Evolutionary conservation across 2,797 vertebrate genomes (phyloP).

Genomic region (Poeciliopsis presidionis): DNA sequence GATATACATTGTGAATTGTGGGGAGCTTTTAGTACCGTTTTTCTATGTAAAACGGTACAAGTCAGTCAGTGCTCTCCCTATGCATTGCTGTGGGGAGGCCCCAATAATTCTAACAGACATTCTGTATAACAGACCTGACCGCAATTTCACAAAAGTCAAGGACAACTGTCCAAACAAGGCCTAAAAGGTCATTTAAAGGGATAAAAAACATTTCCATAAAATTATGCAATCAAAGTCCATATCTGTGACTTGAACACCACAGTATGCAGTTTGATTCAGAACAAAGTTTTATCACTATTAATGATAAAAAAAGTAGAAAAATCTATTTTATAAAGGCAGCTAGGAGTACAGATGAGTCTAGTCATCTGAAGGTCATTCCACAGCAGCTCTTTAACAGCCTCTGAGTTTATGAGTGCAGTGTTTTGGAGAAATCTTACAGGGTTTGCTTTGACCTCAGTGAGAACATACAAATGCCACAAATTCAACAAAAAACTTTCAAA

Average conservation of each 20-base stretch:
- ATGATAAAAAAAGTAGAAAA: not conserved
- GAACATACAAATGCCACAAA: not conserved
- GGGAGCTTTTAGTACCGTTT: too few species aligned
- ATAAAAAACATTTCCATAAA: not conserved
- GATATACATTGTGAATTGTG: too few species aligned
- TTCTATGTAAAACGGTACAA: too few species aligned
- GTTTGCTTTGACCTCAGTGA: not conserved
- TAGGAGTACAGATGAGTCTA: not conserved
- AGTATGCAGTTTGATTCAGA: not conserved
- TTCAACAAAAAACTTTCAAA: not conserved
- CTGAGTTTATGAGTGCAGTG: not conserved
- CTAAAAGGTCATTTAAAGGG: not conserved
- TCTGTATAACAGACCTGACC: slow-evolving; percentile 53
- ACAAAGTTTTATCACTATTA: not conserved
- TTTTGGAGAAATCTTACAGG: not conserved
- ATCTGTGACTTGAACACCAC: not conserved
- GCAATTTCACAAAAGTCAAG: slow-evolving; percentile 46
- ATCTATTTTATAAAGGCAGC: not conserved
- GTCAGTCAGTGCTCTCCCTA: too few species aligned
- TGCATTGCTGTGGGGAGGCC: too few species aligned
- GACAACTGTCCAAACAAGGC: slow-evolving; percentile 17
- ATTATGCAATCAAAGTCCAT: not conserved
- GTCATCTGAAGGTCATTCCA: not conserved
- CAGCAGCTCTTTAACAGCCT: not conserved
- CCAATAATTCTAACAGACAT: slow-evolving; percentile 26